Conservation (phyloP, 2,888 invertebrate species). For the Drosophila paracracens region DNA sequence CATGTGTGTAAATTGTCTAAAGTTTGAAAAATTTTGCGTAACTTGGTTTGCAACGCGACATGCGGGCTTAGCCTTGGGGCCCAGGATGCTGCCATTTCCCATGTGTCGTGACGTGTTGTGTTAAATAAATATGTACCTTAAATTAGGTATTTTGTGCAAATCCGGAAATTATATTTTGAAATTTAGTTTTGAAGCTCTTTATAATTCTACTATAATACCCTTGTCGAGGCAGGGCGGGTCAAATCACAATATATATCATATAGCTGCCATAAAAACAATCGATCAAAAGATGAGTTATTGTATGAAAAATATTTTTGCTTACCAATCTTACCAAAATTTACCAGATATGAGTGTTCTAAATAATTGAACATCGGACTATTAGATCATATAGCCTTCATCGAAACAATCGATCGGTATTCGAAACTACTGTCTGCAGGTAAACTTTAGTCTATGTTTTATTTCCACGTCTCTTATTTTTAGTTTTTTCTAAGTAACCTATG, state of each 20-base stretch:
- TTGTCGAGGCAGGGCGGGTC: neutral
- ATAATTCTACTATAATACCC: neutral
- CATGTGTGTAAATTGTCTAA: constrained; percentile 56
- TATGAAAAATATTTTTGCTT: neutral
- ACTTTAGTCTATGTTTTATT: neutral
- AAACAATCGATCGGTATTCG: neutral
- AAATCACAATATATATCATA: neutral
- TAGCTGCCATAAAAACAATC: neutral
- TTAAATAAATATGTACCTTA: neutral
- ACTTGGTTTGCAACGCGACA: constrained; percentile 43
- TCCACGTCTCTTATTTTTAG: neutral
- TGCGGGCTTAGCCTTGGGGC: constrained; percentile 7
- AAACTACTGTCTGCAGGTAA: neutral
- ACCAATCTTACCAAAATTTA: neutral
- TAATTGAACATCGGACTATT: neutral
- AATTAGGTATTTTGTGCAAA: neutral
- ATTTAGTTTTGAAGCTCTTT: neutral
- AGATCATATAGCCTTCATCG: neutral
- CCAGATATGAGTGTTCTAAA: neutral
- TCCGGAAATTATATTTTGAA: neutral
- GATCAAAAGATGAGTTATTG: neutral
- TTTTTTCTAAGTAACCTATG: too few species aligned
- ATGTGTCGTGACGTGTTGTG: neutral
- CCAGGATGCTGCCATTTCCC: neutral
- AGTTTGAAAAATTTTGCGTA: constrained; percentile 74